A percentile compares a stretch with the other conserved stretches of the same genome.
Evolutionary conservation across 2,113 vertebrate species (phyloP).

Genomic region (Campylomormyrus tamandua): DNA sequence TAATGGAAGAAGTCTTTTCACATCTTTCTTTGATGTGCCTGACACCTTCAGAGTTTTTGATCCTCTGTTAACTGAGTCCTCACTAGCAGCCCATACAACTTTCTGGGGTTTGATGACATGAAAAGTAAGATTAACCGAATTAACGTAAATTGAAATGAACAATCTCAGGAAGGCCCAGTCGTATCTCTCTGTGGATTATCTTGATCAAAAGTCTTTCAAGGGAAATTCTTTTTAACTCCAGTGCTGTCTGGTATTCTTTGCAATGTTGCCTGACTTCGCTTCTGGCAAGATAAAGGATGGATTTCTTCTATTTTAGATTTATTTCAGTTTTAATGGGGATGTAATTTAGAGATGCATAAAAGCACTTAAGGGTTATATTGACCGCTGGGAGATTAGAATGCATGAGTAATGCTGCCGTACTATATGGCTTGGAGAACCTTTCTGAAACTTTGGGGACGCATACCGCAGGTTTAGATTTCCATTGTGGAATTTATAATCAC

Average conservation of each 20-base stretch:
- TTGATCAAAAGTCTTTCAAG: not conserved
- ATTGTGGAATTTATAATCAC: not conserved
- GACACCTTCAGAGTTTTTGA: not conserved
- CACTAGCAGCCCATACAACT: not conserved
- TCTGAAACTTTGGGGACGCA: not conserved
- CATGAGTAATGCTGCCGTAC: conserved; percentile 12
- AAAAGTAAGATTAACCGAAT: not conserved
- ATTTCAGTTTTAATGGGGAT: not conserved
- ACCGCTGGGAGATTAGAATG: conserved; percentile 5
- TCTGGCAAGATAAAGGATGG: not conserved
- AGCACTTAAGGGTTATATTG: conserved; percentile 16
- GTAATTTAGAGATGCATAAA: conserved; percentile 1
- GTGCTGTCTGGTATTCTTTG: not conserved
- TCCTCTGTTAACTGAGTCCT: not conserved
- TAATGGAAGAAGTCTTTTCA: not conserved
- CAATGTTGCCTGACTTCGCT: not conserved
- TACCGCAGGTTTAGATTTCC: not conserved
- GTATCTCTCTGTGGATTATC: not conserved
- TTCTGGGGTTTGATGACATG: not conserved
- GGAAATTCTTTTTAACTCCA: not conserved
- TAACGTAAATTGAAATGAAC: not conserved
- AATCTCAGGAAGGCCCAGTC: not conserved
- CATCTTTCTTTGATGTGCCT: not conserved
- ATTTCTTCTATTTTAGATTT: not conserved
- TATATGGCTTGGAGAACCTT: not conserved